Evolutionary conservation across 2,113 vertebrate species (phyloP).

Genomic region (Sarotherodon lohbergeri): DNA sequence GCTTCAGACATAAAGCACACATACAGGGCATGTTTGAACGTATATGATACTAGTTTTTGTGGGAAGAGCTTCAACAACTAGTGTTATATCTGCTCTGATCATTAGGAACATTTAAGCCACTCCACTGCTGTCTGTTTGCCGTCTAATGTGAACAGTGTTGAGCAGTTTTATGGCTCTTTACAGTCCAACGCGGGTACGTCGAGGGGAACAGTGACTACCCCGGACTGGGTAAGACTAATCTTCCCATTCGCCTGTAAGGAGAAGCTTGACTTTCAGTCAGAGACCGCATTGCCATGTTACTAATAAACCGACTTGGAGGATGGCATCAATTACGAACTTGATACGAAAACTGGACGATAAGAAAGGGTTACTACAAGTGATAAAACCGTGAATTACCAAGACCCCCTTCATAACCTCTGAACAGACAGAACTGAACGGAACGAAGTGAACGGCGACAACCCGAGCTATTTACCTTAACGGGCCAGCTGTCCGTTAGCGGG

Average conservation of each 20-base stretch:
- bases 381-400: not conserved
- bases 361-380: not conserved
- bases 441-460: not conserved
- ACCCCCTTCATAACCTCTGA: not conserved
- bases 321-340: not conserved
- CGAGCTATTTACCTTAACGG: slow-evolving; percentile 45
- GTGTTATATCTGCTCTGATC: not conserved
- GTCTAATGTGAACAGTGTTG: not conserved
- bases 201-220: not conserved
- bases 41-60: not conserved
- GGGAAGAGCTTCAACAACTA: not conserved
- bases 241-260: not conserved
- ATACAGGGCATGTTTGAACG: not conserved
- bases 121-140: not conserved
- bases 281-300: not conserved
- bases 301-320: not conserved
- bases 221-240: not conserved
- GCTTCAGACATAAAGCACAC: not conserved
- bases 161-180: not conserved
- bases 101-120: not conserved
- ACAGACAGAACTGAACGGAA: not conserved
- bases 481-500: slow-evolving; percentile 14
- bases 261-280: not conserved
- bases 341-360: not conserved
- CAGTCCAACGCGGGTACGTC: not conserved